A percentile compares a stretch with the other conserved stretches of the same genome.
Evolutionary conservation across 2,888 invertebrate genomes (phyloP).

Genomic region (Augochlorella aurata): DNA sequence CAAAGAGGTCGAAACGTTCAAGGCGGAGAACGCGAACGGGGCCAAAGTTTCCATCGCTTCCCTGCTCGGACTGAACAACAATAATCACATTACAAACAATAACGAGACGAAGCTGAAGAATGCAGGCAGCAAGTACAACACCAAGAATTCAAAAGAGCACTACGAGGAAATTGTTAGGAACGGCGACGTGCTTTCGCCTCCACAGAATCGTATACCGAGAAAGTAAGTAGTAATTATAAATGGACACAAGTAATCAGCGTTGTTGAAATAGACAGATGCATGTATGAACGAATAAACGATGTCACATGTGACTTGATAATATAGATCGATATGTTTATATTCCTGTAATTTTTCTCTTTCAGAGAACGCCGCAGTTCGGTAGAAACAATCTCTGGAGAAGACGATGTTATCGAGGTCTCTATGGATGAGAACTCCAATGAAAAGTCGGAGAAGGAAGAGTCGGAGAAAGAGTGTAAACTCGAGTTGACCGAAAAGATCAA

Average conservation of each 20-base stretch:
- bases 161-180: slow-evolving; percentile 76
- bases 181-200: slow-evolving; percentile 68
- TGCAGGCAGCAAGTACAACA: slow-evolving; percentile 61
- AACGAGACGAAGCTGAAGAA: slow-evolving; percentile 66
- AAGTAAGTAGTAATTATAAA: slow-evolving; percentile 66
- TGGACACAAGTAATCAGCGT: too few species aligned
- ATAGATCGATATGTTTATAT: background rate
- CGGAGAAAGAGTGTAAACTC: slow-evolving; percentile 53
- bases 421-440: slow-evolving; percentile 70
- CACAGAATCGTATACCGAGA: slow-evolving; percentile 57
- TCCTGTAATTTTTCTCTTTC: background rate
- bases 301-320: background rate
- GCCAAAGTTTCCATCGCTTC: slow-evolving; percentile 76
- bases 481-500: slow-evolving; percentile 75
- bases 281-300: too few species aligned
- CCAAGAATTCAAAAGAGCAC: slow-evolving; percentile 73
- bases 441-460: slow-evolving; percentile 63
- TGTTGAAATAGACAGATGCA: background rate
- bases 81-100: slow-evolving; percentile 74
- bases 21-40: slow-evolving; percentile 77
- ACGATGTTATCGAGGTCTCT: slow-evolving; percentile 74
- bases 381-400: slow-evolving; percentile 75
- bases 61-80: slow-evolving; percentile 76
- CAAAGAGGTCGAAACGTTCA: slow-evolving; percentile 84
- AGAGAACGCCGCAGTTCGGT: slow-evolving; percentile 73